phyloP scores from a whole-genome alignment of 30 jellyfish, hydroid and myxozoan genomes.

The Haliclystus octoradiatus region DNA sequence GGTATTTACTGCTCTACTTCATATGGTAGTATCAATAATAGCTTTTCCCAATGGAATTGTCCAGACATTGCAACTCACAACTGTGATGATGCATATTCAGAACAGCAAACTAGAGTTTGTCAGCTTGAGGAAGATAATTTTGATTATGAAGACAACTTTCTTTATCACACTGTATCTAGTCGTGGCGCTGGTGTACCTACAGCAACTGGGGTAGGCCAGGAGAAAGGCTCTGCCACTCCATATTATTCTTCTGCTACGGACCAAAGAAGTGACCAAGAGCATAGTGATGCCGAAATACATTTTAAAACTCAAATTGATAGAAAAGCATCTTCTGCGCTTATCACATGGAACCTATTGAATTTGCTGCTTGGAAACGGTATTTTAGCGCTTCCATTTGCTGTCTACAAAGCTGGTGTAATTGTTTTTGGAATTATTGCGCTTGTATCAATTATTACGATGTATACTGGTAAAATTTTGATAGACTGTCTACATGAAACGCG shows the following conservation, averaged over 20 bases:
- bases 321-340: slow-evolving; percentile 58
- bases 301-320: slow-evolving; percentile 6
- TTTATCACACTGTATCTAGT: not conserved
- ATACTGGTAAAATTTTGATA: slow-evolving; percentile 58
- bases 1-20: no score
- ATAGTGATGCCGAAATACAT: not conserved
- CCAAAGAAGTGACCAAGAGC: not conserved
- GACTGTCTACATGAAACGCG: slow-evolving; percentile 66
- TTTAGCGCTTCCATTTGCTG: slow-evolving; percentile 74
- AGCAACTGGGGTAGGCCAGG: not conserved
- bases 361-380: slow-evolving; percentile 55
- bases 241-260: not conserved
- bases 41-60: no score
- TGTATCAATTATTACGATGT: slow-evolving; percentile 37
- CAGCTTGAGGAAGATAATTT: no score
- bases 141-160: not conserved
- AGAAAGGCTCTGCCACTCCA: no score
- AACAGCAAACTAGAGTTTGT: no score
- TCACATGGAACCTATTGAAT: slow-evolving; percentile 72
- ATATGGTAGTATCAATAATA: no score
- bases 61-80: no score
- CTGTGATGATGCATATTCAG: no score
- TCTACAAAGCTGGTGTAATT: slow-evolving; percentile 54
- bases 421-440: slow-evolving; percentile 39
- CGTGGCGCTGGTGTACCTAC: not conserved